Conservation (phyloP, 2,797 vertebrate genomes). For the Caiman crocodilus region DNA sequence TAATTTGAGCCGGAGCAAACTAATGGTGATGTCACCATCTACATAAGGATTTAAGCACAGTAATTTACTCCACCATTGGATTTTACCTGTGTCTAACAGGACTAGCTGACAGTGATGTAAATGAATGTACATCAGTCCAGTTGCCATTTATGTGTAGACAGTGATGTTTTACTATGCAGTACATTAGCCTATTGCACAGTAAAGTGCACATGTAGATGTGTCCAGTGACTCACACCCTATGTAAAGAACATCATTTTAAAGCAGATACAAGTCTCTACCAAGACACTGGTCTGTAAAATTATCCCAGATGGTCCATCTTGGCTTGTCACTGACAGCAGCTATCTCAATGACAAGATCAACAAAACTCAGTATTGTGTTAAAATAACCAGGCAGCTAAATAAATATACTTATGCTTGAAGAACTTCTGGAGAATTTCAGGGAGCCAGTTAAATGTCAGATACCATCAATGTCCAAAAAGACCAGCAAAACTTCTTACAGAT, state of each 20-base stretch:
- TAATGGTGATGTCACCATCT: too few relatives aligned
- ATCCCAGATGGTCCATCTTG: slow-evolving; percentile 24
- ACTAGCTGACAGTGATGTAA: too few relatives aligned
- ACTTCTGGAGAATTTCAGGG: background rate
- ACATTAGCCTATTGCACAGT: too few relatives aligned
- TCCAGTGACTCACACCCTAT: background rate
- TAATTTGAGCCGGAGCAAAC: too few relatives aligned
- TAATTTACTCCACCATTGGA: too few relatives aligned
- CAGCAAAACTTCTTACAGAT: background rate
- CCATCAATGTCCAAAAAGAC: background rate
- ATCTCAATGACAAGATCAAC: background rate
- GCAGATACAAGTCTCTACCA: background rate
- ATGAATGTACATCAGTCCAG: too few relatives aligned
- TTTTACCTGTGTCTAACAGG: too few relatives aligned
- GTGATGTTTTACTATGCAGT: too few relatives aligned
- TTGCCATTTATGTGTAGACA: too few relatives aligned
- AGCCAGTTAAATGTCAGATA: slow-evolving; percentile 11
- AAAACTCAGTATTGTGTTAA: slow-evolving; percentile 11
- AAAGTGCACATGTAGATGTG: too few relatives aligned
- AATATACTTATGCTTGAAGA: background rate
- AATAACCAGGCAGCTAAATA: slow-evolving; percentile 19
- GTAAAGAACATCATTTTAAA: background rate
- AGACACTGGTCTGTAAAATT: slow-evolving; percentile 6
- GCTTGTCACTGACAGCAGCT: slow-evolving; percentile 23
- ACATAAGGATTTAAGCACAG: too few relatives aligned